Percentiles rank a stretch among this genome's conserved stretches.
phyloP scores from a whole-genome alignment of 2,797 vertebrate genomes.

The Podarcis lilfordi region DNA sequence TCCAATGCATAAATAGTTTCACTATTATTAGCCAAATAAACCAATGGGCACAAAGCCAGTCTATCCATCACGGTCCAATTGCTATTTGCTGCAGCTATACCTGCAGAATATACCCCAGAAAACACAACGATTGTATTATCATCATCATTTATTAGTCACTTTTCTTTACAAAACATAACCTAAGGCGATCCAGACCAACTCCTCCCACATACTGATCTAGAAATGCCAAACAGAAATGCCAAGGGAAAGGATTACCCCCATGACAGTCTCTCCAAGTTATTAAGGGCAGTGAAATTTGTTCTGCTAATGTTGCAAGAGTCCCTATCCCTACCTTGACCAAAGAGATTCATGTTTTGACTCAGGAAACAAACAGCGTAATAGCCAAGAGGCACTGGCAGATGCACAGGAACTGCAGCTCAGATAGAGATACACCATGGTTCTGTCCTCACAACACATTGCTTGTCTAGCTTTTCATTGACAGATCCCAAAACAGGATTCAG shows the following conservation, averaged over 20 bases:
- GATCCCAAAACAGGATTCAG: background rate
- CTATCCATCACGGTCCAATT: no score
- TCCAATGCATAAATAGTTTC: background rate
- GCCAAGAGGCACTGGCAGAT: background rate
- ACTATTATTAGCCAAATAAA: background rate
- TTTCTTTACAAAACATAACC: no score
- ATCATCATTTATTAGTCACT: no score
- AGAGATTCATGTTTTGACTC: background rate
- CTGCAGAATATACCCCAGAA: no score
- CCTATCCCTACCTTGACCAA: background rate
- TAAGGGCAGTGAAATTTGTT: background rate
- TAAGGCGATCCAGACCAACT: no score
- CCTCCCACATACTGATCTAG: background rate
- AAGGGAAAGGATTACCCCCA: background rate
- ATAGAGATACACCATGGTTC: background rate
- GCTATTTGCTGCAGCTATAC: no score
- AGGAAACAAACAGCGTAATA: background rate
- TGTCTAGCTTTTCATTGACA: background rate
- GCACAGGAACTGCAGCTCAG: no score
- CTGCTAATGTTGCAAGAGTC: background rate
- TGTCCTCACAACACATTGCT: background rate
- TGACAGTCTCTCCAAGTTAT: background rate
- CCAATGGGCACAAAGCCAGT: no score
- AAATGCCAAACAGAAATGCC: background rate
- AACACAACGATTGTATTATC: no score